These are phyloP conservation scores for Epizoanthus rinbou DNA, from an alignment of 92 coral and sea anemone genomes.

Conservation along the genomic window DNA sequence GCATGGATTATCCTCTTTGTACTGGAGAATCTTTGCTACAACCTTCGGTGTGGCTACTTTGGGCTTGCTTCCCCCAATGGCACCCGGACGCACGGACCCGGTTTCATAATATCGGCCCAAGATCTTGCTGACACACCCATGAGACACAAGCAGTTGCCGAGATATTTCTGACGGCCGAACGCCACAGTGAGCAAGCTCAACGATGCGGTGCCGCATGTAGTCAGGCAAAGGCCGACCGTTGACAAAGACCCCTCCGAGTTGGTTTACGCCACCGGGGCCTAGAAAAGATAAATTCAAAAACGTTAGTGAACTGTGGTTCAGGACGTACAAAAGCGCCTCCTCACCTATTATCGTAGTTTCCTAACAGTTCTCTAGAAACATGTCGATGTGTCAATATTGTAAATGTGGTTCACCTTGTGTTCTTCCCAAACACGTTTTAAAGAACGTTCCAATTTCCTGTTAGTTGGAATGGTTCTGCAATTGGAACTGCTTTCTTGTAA, in stretches of 20 bases:
- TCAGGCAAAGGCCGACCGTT: slow-evolving; percentile 99
- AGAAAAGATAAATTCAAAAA: background rate
- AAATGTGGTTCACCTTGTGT: too few relatives aligned
- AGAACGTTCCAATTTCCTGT: too few relatives aligned
- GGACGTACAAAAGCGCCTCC: too few relatives aligned
- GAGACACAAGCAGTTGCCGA: slow-evolving; percentile 99
- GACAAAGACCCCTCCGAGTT: slow-evolving; percentile 99
- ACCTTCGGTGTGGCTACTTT: slow-evolving; percentile 98
- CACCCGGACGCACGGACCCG: slow-evolving; percentile 98
- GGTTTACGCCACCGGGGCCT: slow-evolving; percentile 99
- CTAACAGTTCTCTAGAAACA: too few relatives aligned
- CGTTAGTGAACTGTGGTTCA: too few relatives aligned
- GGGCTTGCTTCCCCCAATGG: slow-evolving; percentile 98
- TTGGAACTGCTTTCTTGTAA: too few relatives aligned
- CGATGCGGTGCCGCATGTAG: slow-evolving; percentile 99
- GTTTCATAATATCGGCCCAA: slow-evolving; percentile 98
- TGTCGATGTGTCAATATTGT: too few relatives aligned
- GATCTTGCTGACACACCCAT: slow-evolving; percentile 99
- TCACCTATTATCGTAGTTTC: too few relatives aligned
- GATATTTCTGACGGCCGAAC: slow-evolving; percentile 99
- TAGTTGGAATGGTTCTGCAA: too few relatives aligned
- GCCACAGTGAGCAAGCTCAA: slow-evolving; percentile 99
- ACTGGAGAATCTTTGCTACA: slow-evolving; percentile 89
- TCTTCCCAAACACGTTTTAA: too few relatives aligned
- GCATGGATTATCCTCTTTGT: slow-evolving; percentile 96